Conservation (phyloP, 1,140 invertebrate genomes). For the Drepana arcuata region DNA sequence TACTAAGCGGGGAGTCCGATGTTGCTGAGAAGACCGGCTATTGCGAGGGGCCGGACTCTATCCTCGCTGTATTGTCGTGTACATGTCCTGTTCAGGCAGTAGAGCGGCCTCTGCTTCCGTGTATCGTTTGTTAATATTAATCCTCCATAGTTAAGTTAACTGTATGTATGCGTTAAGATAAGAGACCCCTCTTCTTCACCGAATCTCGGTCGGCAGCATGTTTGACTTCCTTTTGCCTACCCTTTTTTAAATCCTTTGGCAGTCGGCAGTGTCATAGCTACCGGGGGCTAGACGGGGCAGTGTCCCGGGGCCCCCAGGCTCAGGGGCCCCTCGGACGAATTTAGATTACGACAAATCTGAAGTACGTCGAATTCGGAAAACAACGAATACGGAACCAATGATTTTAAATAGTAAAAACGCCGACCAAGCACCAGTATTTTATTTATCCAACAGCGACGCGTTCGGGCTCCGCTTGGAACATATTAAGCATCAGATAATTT, state of each 20-base stretch:
- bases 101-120: conserved; percentile 66
- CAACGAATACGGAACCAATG: too few relatives aligned
- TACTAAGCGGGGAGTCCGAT: conserved; percentile 53
- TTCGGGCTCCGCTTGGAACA: too few relatives aligned
- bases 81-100: conserved; percentile 32
- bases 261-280: too few relatives aligned
- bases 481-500: too few relatives aligned
- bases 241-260: not conserved
- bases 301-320: too few relatives aligned
- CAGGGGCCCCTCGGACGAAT: too few relatives aligned
- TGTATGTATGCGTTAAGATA: conserved; percentile 66
- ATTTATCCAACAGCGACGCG: too few relatives aligned
- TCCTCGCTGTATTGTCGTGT: conserved; percentile 44
- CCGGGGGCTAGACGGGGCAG: too few relatives aligned
- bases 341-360: too few relatives aligned
- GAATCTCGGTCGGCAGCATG: conserved; percentile 50
- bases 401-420: too few relatives aligned
- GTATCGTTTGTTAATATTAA: conserved; percentile 67
- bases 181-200: conserved; percentile 60
- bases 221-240: conserved; percentile 55
- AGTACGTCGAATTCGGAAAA: too few relatives aligned
- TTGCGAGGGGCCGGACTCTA: conserved; percentile 62
- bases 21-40: conserved; percentile 58
- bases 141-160: conserved; percentile 63
- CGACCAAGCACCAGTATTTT: too few relatives aligned